Base-by-base conservation (phyloP, 2,113 vertebrate species). In the Passerina amoena region DNA sequence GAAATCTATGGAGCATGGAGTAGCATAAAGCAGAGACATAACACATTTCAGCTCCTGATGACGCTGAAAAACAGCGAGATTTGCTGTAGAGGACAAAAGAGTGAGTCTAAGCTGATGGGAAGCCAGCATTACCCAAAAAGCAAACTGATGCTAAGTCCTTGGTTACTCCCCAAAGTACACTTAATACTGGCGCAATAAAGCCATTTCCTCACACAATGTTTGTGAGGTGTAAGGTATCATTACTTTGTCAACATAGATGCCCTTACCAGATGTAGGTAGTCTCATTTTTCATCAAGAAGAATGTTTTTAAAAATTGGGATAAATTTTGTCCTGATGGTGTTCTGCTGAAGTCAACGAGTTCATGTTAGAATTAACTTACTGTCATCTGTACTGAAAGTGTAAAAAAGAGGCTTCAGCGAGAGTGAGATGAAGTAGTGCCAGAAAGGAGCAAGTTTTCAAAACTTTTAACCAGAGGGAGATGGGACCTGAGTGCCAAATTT, bases 61-160 rank as follows among this genome's bases (percentile, higher is more conserved):
- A 80, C 1, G 3, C 78, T 81, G 50, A 93, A 83, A 54, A 92
- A 77, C 57, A 92, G 54, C 0, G 0, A 82, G 27, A 16, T 85
- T 82, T 92, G 54, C 68, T 65, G 70, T 66, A 94, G 82, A 97
- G 92, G 91, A 72, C 93, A 91, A 91, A 94, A 79, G 54, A 90
- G 45, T 12, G n/a, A 91, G 50, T 30, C 61, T 69, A 76, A 93
- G 28, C 63, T 86, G 71, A 82, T 53, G 28, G 25, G 54, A 90
- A 92, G 25, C 40, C n/a, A 72, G 30, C 44, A 38, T 60, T 56
- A 53, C 38, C 60, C 75, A 70, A 75, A 78, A 82, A 24, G 9
- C 59, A 69, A 83, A 75, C 59, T 63, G 31, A 88, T 50, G 61
- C 27, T 31, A 93, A 92, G 59, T 37, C 33, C 54, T 51, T 30